phyloP scores from a whole-genome alignment of 2,113 vertebrate species.

The Cryptomyrus ogoouensis region DNA sequence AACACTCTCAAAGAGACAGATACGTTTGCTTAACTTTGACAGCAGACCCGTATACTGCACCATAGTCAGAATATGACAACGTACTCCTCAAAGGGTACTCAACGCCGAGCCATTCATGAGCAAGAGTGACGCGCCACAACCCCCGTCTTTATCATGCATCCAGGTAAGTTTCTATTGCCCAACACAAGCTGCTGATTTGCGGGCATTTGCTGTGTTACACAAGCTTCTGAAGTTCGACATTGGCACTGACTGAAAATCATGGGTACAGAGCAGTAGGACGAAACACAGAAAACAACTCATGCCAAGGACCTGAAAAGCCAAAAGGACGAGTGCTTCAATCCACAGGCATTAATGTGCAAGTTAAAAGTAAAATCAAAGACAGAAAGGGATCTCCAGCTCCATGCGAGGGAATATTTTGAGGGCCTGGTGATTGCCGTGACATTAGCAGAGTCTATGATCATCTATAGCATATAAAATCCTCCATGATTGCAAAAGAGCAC shows the following conservation, averaged over 20 bases:
- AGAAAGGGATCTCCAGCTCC: background rate
- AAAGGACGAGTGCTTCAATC: background rate
- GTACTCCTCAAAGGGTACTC: background rate
- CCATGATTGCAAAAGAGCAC: constrained; percentile 22
- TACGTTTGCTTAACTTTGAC: constrained; percentile 3
- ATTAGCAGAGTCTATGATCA: background rate
- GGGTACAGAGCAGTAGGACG: background rate
- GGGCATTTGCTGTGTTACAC: background rate
- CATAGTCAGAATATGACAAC: background rate
- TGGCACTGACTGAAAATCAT: background rate
- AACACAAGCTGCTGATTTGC: background rate
- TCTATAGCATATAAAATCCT: background rate
- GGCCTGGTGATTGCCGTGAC: background rate
- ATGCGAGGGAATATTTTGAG: background rate
- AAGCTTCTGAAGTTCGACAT: background rate
- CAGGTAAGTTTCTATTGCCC: background rate
- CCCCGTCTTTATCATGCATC: background rate
- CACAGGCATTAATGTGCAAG: background rate
- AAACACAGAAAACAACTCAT: background rate
- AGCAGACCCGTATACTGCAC: background rate
- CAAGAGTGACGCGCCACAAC: background rate
- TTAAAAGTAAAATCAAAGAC: background rate
- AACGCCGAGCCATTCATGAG: background rate
- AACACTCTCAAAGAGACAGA: background rate
- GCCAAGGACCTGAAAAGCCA: background rate